phyloP scores from a whole-genome alignment of 2,113 vertebrate genomes.

The Bucco capensis region DNA sequence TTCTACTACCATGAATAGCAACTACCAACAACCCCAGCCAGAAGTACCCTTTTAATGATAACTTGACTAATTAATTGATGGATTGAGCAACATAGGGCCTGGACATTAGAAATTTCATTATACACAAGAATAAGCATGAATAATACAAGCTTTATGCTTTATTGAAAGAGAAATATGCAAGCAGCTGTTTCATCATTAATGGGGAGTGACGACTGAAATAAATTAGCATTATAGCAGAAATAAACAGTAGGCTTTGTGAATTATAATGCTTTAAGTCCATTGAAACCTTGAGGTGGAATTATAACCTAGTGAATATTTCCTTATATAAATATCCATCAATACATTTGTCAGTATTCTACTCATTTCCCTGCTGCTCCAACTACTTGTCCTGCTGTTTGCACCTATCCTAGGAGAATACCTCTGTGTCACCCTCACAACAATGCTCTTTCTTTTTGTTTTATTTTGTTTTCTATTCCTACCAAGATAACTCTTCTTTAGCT shows the following conservation, averaged over 20 bases:
- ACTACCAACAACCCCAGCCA: not conserved
- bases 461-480: not conserved
- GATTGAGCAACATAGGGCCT: not conserved
- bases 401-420: not conserved
- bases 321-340: not conserved
- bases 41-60: not conserved
- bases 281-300: not conserved
- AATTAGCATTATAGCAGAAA: not conserved
- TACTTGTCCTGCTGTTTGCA: not conserved
- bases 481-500: not conserved
- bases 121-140: not conserved
- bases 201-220: not conserved
- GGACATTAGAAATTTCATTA: not conserved
- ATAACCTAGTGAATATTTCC: not conserved
- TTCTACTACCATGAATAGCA: not conserved
- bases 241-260: not conserved
- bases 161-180: not conserved
- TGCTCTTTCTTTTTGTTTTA: not conserved
- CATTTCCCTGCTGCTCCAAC: not conserved
- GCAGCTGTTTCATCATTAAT: not conserved
- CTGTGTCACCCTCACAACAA: fast-evolving
- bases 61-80: not conserved
- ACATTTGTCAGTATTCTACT: not conserved
- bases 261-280: not conserved
- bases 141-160: not conserved